Percentiles rank a stretch among this genome's conserved stretches.
phyloP scores from a whole-genome alignment of 2,797 vertebrate genomes.

The Amphiprion clarkii region DNA sequence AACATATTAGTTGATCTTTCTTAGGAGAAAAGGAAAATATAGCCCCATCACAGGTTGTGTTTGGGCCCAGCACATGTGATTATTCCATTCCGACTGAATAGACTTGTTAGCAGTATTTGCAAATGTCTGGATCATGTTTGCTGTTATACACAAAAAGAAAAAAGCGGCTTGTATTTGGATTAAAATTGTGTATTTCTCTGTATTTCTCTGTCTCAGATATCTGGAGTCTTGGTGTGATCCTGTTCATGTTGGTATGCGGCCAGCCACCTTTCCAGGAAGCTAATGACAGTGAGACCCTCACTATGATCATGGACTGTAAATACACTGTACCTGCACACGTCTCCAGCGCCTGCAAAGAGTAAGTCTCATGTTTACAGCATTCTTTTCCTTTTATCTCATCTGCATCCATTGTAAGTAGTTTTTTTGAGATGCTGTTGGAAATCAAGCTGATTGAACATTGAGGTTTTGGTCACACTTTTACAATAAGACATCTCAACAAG shows the following conservation, averaged over 20 bases:
- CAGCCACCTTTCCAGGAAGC: slow-evolving; percentile 93
- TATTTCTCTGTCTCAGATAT: slow-evolving; percentile 82
- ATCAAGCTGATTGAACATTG: no score
- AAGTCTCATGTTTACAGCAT: slow-evolving; percentile 60
- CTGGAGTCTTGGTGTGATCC: slow-evolving; percentile 92
- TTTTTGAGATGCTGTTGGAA: no score
- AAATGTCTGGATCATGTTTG: neutral
- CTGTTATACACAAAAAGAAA: neutral
- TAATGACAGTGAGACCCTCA: slow-evolving; percentile 93
- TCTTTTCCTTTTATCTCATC: neutral
- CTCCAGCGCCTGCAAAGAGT: slow-evolving; percentile 89
- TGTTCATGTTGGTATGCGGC: slow-evolving; percentile 93
- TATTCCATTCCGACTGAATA: neutral
- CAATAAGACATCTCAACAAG: no score
- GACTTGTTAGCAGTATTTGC: no score
- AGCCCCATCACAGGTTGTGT: neutral
- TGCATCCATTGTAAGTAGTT: no score
- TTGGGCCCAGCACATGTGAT: neutral
- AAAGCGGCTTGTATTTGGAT: neutral
- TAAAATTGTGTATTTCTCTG: slow-evolving; percentile 1
- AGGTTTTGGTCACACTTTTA: no score
- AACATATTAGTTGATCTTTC: neutral
- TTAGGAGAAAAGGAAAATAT: neutral
- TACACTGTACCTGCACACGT: slow-evolving; percentile 87
- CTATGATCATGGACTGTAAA: slow-evolving; percentile 96